Conservation (phyloP, 2,113 vertebrate species). For the Ornithorhynchus anatinus region DNA sequence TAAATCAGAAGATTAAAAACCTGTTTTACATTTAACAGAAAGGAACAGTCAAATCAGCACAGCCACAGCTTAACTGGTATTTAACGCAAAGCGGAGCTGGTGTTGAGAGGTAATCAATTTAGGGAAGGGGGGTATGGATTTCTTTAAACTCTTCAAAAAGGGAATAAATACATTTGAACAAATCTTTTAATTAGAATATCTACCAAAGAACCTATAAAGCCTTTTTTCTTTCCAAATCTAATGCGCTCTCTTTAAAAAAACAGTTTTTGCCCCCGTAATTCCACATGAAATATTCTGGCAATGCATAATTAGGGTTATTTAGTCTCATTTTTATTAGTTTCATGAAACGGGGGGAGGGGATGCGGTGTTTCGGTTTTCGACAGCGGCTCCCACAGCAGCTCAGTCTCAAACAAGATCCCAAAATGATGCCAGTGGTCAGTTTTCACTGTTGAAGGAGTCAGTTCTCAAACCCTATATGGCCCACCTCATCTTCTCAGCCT, state of each 20-base stretch:
- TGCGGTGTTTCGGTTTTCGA: constrained; percentile 4
- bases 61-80: constrained; percentile 5
- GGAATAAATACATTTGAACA: constrained; percentile 35
- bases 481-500: too few species aligned
- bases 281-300: constrained; percentile 61
- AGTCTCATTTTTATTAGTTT: constrained; percentile 45
- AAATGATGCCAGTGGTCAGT: too few species aligned
- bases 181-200: constrained; percentile 62
- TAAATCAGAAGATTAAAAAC: constrained; percentile 74
- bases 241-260: constrained; percentile 52
- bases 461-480: too few species aligned
- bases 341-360: constrained; percentile 31
- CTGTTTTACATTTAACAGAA: constrained; percentile 64
- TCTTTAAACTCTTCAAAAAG: constrained; percentile 64
- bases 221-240: constrained; percentile 56
- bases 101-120: constrained; percentile 58
- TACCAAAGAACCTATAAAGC: constrained; percentile 53
- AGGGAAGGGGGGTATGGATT: constrained; percentile 48
- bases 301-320: constrained; percentile 57
- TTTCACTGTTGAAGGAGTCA: too few species aligned
- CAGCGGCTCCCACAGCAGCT: constrained; percentile 37
- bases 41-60: constrained; percentile 54
- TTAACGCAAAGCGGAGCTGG: constrained; percentile 28
- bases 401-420: too few species aligned
- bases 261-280: constrained; percentile 67